A percentile compares a stretch with the other conserved stretches of the same genome.
These are phyloP conservation scores for Coptodon bakossiorum DNA, from an alignment of 2,113 vertebrate species.

Conservation along the genomic window DNA sequence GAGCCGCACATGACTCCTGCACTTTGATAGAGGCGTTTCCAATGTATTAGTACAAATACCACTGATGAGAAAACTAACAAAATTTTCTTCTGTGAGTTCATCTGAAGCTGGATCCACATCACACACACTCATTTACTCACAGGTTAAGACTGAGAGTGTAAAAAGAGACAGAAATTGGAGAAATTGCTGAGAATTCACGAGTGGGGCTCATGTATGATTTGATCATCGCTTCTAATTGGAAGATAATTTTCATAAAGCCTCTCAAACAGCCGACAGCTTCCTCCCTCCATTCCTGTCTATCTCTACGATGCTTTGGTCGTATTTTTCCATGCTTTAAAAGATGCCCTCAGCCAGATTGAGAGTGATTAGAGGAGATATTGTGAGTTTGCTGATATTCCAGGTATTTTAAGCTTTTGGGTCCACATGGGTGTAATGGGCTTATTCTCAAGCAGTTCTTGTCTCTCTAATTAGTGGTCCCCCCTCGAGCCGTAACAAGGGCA, in stretches of 20 bases:
- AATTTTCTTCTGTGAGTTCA: slow-evolving; percentile 91
- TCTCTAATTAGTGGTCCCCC: slow-evolving; percentile 92
- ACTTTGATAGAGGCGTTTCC: slow-evolving; percentile 92
- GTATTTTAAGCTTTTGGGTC: slow-evolving; percentile 80
- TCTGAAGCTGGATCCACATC: slow-evolving; percentile 68
- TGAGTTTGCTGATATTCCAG: slow-evolving; percentile 80
- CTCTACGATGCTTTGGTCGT: slow-evolving; percentile 30
- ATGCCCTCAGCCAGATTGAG: slow-evolving; percentile 74
- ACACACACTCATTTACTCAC: not conserved
- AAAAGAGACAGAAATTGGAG: not conserved
- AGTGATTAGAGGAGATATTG: slow-evolving; percentile 68
- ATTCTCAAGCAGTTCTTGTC: slow-evolving; percentile 88
- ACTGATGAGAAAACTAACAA: slow-evolving; percentile 92
- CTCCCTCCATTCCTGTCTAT: slow-evolving; percentile 70
- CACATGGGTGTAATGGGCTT: slow-evolving; percentile 90
- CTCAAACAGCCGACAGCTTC: slow-evolving; percentile 89
- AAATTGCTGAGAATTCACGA: slow-evolving; percentile 82
- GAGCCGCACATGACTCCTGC: slow-evolving; percentile 85
- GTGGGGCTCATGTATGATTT: slow-evolving; percentile 85
- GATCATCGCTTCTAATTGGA: slow-evolving; percentile 95
- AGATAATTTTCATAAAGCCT: slow-evolving; percentile 93
- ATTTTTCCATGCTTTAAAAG: slow-evolving; percentile 57
- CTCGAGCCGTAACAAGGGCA: slow-evolving; percentile 80
- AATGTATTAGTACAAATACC: slow-evolving; percentile 93
- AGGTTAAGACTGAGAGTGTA: not conserved